A percentile compares a stretch with the other conserved stretches of the same genome.
Evolutionary conservation across 1,140 invertebrate species (phyloP).

Genomic region (Drosophila mayri): DNA sequence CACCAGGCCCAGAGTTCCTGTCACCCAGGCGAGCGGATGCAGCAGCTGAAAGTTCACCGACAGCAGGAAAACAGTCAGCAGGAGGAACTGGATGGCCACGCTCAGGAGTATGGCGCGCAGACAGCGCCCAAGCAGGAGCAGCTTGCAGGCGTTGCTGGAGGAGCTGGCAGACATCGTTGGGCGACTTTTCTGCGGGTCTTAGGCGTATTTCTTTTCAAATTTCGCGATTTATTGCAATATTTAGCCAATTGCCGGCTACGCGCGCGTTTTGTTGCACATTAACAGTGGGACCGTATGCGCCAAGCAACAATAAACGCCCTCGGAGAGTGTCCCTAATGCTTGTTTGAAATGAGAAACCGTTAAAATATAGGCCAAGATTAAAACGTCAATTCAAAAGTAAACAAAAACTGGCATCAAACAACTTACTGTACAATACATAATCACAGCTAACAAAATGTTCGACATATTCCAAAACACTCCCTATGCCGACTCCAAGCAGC

Average conservation of each 20-base stretch:
- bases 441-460: conserved; percentile 23
- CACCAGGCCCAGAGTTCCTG: conserved; percentile 85
- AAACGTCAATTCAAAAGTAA: not conserved
- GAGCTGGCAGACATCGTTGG: conserved; percentile 20
- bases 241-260: conserved; percentile 17
- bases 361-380: not conserved
- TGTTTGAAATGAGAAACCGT: not conserved
- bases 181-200: not conserved
- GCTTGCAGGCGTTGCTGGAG: conserved; percentile 46
- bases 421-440: not conserved
- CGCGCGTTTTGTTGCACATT: conserved; percentile 33
- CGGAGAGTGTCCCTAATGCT: not conserved
- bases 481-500: conserved; percentile 30
- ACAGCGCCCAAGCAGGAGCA: conserved; percentile 59
- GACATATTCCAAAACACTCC: conserved; percentile 30
- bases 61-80: conserved; percentile 86
- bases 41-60: conserved; percentile 86
- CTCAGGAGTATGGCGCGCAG: conserved; percentile 60
- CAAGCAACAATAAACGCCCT: not conserved
- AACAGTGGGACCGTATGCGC: conserved; percentile 1
- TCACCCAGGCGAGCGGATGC: conserved; percentile 86
- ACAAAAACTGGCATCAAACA: not conserved
- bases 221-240: conserved; percentile 13
- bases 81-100: conserved; percentile 65
- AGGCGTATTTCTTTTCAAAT: not conserved